phyloP scores from a whole-genome alignment of 2,888 invertebrate genomes.

The Agrochola lota region DNA sequence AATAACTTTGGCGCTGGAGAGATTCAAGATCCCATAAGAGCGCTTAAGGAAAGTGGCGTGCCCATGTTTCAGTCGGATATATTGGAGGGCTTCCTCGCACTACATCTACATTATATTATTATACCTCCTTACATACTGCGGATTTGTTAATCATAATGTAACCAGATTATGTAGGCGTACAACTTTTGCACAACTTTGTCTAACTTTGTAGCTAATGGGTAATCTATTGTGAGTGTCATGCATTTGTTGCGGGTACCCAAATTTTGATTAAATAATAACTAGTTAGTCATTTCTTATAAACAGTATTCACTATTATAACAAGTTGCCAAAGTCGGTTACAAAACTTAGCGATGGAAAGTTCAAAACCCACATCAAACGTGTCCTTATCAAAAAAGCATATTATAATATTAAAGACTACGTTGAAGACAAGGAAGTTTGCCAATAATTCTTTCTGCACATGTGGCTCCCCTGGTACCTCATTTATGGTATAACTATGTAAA shows the following conservation, averaged over 20 bases:
- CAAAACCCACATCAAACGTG: too few relatives aligned
- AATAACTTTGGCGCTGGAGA: conserved; percentile 73
- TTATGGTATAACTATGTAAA: too few relatives aligned
- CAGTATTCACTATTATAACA: too few relatives aligned
- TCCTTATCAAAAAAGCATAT: too few relatives aligned
- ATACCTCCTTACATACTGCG: conserved; percentile 37
- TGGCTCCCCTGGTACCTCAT: too few relatives aligned
- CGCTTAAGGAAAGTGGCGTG: conserved; percentile 73
- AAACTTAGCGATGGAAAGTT: too few relatives aligned
- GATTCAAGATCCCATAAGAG: conserved; percentile 76
- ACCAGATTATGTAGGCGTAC: conserved; percentile 25
- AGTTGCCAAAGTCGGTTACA: too few relatives aligned
- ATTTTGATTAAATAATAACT: too few relatives aligned
- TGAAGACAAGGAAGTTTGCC: too few relatives aligned
- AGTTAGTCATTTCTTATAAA: too few relatives aligned
- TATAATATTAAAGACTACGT: too few relatives aligned
- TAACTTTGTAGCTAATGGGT: conserved; percentile 3
- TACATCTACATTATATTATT: conserved; percentile 63
- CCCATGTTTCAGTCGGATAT: conserved; percentile 69
- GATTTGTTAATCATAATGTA: conserved; percentile 59
- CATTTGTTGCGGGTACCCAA: neutral
- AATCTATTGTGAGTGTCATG: conserved; percentile 10
- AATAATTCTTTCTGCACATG: too few relatives aligned
- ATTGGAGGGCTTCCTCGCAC: conserved; percentile 60
- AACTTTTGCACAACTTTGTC: conserved; percentile 28